Evolutionary conservation across 2,888 invertebrate genomes (phyloP), one percentile per base, ranked within the genome.

Genomic region (Xanthorhoe spadicearia): DNA sequence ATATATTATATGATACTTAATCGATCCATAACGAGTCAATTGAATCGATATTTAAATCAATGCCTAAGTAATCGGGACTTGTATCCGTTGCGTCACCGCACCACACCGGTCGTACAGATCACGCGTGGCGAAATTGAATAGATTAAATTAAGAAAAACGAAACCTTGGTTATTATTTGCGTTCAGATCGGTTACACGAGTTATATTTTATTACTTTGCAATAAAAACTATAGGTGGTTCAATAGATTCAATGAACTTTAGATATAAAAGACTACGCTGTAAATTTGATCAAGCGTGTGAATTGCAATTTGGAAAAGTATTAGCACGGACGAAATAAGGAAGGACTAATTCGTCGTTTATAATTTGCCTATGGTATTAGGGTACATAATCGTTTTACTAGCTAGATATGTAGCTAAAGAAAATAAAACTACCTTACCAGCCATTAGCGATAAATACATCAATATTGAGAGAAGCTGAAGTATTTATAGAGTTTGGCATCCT

Each of bases 61-160:
- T 32, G 18, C 17, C 7, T 49, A 18, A 53, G 58, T 64, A 76
- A 75, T 69, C 57, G 65, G 56, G 64, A 73, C 61, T 71, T 66
- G 60, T 69, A 54, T 72, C 68, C 70, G 65, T 78, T 81, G 69
- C 80, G 73, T 80, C 76, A 80, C 55, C 58, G 73, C 61, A 70
- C 65, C 61, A 73, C 61, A 73, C 71, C 71, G 71, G 70, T 71
- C 64, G 70, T 68, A 73, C 66, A 70, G 73, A 74, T 73, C 69
- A 74, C 58, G 74, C 74, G 70, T 72, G 68, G 69, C 73, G 57
- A 74, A 74, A 74, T 67, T 57, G 60, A 69, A 71, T 72, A 71
- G 48, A 23, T 18, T 61, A 56, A 61, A 46, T 7, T 32, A 6
- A 32, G 23, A 59, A 64, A 64, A 63, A 50, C 35, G 38, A 52